Conservation (phyloP, 2,113 vertebrate genomes). For the Protomyctophum bolini region DNA sequence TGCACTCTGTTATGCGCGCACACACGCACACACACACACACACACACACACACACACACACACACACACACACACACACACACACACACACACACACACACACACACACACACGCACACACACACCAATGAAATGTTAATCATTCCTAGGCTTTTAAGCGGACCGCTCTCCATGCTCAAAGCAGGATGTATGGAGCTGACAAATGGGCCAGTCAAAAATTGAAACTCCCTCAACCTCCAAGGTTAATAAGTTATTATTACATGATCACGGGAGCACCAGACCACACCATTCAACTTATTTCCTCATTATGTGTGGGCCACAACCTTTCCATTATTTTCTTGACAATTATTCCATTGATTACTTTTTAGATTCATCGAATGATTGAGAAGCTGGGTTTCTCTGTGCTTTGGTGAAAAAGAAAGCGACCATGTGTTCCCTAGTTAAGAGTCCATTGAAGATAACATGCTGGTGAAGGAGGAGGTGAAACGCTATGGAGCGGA, state of each 20-base stretch:
- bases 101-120: neutral
- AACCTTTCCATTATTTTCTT: no score
- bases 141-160: slow-evolving; percentile 30
- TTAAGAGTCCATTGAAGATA: no score
- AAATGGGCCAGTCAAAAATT: slow-evolving; percentile 71
- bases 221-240: slow-evolving; percentile 65
- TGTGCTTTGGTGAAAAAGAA: no score
- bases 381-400: no score
- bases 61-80: neutral
- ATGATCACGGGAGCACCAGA: slow-evolving; percentile 63
- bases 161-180: slow-evolving; percentile 39
- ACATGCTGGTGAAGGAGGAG: no score
- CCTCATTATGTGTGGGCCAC: neutral
- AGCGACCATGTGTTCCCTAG: no score
- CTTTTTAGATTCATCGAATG: no score
- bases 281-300: slow-evolving; percentile 35
- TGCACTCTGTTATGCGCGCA: slow-evolving; percentile 18
- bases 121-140: slow-evolving; percentile 9
- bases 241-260: slow-evolving; percentile 77
- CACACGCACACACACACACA: slow-evolving; percentile 20
- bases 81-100: neutral
- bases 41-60: neutral
- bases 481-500: no score
- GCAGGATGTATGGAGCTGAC: slow-evolving; percentile 43
- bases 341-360: no score